Evolutionary conservation across 2,888 invertebrate species (phyloP).

Genomic region (Digitonthophagus gazella): DNA sequence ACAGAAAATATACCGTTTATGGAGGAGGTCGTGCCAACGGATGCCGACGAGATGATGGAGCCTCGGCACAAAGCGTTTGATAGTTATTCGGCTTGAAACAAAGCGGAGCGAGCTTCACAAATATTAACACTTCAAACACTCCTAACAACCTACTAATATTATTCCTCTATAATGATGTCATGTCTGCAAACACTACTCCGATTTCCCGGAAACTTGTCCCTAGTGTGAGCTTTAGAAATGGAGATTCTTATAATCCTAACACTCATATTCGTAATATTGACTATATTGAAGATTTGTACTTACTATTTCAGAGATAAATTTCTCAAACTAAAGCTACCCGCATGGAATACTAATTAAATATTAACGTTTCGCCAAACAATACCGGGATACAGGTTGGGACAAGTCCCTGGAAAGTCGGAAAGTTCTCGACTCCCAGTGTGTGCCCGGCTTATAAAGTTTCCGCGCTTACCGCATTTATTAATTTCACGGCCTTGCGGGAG

Average conservation of each 20-base stretch:
- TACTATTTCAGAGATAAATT: neutral
- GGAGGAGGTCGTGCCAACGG: neutral
- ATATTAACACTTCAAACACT: slow-evolving; percentile 34
- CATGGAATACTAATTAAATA: neutral
- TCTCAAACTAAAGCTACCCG: neutral
- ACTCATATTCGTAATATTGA: too few relatives aligned
- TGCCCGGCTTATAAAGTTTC: slow-evolving; percentile 36
- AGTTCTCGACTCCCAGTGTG: neutral
- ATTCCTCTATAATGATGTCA: slow-evolving; percentile 27
- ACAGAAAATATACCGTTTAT: slow-evolving; percentile 16
- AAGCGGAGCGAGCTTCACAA: slow-evolving; percentile 28
- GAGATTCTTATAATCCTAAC: neutral
- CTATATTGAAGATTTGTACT: neutral
- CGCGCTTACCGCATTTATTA: slow-evolving; percentile 38
- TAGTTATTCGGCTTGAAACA: slow-evolving; percentile 33
- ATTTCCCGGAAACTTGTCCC: neutral
- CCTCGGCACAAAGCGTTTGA: slow-evolving; percentile 27
- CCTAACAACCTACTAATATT: slow-evolving; percentile 30
- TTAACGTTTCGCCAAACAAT: neutral
- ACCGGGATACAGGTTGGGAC: neutral
- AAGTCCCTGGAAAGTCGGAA: neutral
- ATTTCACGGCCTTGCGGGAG: slow-evolving; percentile 36
- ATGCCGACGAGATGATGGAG: slow-evolving; percentile 1
- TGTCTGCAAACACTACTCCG: slow-evolving; percentile 15
- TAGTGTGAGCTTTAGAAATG: neutral